phyloP scores from a whole-genome alignment of 2,888 invertebrate species.

The Zele albiditarsus region DNA sequence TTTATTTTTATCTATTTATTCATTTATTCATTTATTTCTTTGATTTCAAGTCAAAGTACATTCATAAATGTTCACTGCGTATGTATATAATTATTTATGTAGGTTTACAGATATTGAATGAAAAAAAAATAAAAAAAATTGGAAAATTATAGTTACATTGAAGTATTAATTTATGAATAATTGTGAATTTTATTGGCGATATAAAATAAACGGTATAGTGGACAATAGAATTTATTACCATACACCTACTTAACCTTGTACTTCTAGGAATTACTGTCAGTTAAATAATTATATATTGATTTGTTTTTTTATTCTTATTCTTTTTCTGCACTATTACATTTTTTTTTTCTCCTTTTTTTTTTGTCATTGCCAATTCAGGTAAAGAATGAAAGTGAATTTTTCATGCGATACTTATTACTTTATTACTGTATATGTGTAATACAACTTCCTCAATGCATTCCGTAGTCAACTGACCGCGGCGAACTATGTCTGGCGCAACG shows the following conservation, averaged over 20 bases:
- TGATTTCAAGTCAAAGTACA: conserved; percentile 15
- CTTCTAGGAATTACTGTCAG: neutral
- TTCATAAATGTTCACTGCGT: neutral
- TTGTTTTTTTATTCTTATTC: neutral
- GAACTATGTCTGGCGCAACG: conserved; percentile 50
- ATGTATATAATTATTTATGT: neutral
- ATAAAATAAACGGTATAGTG: neutral
- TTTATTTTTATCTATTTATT: conserved; percentile 7
- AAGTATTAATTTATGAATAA: conserved; percentile 2
- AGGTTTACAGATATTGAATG: neutral
- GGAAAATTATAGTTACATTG: neutral
- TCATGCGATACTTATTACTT: conserved; percentile 23
- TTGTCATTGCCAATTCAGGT: neutral
- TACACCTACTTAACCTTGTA: conserved; percentile 14
- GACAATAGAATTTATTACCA: conserved; percentile 28
- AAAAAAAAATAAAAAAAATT: neutral
- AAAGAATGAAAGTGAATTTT: conserved; percentile 42
- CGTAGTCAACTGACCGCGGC: conserved; percentile 54
- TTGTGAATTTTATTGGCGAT: neutral
- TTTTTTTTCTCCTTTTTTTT: neutral
- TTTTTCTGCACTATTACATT: neutral
- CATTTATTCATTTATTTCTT: conserved; percentile 1
- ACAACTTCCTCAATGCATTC: conserved; percentile 48
- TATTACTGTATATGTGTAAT: conserved; percentile 25
- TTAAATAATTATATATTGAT: neutral